Conservation (phyloP, 2,113 vertebrate genomes). For the Piprites chloris region DNA sequence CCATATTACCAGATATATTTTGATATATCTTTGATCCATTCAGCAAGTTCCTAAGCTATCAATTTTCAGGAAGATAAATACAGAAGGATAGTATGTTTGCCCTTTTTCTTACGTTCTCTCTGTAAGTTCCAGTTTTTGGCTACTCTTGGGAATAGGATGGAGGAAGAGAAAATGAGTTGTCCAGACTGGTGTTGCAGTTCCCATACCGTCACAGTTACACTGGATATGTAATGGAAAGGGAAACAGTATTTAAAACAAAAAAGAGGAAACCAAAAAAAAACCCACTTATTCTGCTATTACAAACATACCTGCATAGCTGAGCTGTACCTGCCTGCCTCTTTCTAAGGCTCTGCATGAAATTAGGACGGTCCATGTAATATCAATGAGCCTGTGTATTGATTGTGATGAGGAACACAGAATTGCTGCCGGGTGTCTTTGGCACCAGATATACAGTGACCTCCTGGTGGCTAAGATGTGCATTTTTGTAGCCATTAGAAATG, state of each 20-base stretch:
- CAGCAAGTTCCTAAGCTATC: neutral
- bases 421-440: neutral
- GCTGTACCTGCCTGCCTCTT: neutral
- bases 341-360: neutral
- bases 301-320: neutral
- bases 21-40: neutral
- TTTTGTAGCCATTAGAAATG: neutral
- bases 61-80: neutral
- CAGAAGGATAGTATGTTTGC: neutral
- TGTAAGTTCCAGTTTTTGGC: neutral
- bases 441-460: neutral
- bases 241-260: neutral
- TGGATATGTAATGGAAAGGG: neutral
- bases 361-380: neutral
- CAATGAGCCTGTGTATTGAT: neutral
- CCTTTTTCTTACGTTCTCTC: neutral
- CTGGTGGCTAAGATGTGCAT: neutral
- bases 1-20: neutral
- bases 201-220: fast-evolving
- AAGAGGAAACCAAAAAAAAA: fast-evolving
- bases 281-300: neutral
- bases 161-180: neutral
- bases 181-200: neutral
- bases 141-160: neutral
- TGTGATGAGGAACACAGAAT: neutral